Evolutionary conservation across 2,797 vertebrate genomes (phyloP).

Genomic region (Anabas testudineus): DNA sequence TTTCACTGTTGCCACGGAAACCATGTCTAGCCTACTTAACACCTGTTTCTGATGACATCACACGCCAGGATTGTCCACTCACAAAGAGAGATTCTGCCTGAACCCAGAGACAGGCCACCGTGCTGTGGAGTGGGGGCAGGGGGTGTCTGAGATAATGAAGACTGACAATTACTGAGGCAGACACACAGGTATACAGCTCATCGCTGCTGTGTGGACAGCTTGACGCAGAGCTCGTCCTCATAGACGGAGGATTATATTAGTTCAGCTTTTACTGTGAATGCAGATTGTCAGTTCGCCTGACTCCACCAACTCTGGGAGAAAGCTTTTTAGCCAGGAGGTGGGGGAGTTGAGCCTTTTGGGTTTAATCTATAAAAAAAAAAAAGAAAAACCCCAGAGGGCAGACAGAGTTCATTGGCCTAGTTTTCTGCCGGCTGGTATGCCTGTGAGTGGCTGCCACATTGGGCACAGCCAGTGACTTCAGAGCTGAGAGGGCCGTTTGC

Average conservation of each 20-base stretch:
- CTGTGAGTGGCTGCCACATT: slow-evolving; percentile 66
- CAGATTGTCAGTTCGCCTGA: slow-evolving; percentile 30
- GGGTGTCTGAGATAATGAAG: slow-evolving; percentile 32
- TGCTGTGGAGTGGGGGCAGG: not conserved
- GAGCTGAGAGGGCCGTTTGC: slow-evolving; percentile 58
- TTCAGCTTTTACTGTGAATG: slow-evolving; percentile 48
- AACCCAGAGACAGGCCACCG: slow-evolving; percentile 23
- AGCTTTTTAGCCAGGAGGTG: slow-evolving; percentile 54
- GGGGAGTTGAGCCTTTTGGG: slow-evolving; percentile 58
- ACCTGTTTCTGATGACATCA: slow-evolving; percentile 77
- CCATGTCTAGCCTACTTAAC: slow-evolving; percentile 72
- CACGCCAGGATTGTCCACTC: slow-evolving; percentile 61
- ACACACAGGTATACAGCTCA: slow-evolving; percentile 47
- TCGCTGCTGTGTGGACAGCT: slow-evolving; percentile 23
- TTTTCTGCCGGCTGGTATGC: slow-evolving; percentile 67
- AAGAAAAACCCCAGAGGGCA: slow-evolving; percentile 52
- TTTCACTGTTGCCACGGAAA: slow-evolving; percentile 79
- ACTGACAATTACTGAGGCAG: slow-evolving; percentile 47
- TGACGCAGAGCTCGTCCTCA: slow-evolving; percentile 2
- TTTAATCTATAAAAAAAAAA: slow-evolving; percentile 61
- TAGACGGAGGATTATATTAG: slow-evolving; percentile 25
- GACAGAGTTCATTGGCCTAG: slow-evolving; percentile 78
- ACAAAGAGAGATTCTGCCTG: slow-evolving; percentile 36
- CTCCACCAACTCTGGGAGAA: slow-evolving; percentile 36
- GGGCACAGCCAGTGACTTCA: slow-evolving; percentile 67